Conservation (phyloP, 2,797 vertebrate genomes). For the Eulemur albifrons region DNA sequence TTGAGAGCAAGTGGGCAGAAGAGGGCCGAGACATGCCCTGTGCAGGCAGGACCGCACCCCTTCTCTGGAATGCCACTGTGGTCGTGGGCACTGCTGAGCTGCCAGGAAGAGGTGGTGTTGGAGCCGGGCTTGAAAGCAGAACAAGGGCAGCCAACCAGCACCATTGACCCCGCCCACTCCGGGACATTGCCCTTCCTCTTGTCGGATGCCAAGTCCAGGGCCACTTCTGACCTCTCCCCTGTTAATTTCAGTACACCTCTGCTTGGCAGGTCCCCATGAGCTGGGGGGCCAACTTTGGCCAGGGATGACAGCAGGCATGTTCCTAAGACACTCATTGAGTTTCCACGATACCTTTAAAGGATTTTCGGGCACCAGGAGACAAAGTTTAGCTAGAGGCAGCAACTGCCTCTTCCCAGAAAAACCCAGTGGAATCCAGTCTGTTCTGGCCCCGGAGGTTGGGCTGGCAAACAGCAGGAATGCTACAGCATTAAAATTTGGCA, state of each 20-base stretch:
- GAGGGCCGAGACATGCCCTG: neutral
- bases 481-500: neutral
- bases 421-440: neutral
- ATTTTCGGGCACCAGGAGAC: neutral
- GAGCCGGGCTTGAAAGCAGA: neutral
- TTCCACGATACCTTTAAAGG: neutral
- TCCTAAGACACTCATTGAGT: neutral
- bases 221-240: neutral
- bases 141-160: neutral
- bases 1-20: neutral
- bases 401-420: neutral
- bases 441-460: neutral
- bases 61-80: neutral
- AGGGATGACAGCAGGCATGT: neutral
- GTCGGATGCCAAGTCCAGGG: neutral
- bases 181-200: neutral
- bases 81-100: neutral
- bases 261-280: neutral
- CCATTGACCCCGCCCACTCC: accelerated
- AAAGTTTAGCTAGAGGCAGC: neutral
- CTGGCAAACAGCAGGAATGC: neutral
- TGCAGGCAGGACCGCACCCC: neutral
- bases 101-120: neutral
- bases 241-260: neutral
- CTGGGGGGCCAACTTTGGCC: neutral